These are phyloP conservation scores for Cosmia trapezina DNA, from an alignment of 2,888 invertebrate genomes.

Conservation along the genomic window DNA sequence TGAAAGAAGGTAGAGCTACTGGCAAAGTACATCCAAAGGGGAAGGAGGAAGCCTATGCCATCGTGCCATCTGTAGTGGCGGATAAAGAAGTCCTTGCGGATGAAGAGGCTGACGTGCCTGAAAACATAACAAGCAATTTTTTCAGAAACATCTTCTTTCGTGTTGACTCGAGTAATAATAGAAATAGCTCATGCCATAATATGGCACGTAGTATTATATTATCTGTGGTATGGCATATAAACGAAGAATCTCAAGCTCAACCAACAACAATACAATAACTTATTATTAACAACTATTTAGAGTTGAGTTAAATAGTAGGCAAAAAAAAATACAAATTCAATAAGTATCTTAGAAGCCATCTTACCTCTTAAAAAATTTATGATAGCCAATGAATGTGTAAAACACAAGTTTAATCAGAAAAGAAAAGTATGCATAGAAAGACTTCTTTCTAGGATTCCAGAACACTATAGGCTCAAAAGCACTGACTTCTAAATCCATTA, in stretches of 20 bases:
- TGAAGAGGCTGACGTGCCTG: slow-evolving; percentile 74
- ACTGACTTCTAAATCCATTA: slow-evolving; percentile 93
- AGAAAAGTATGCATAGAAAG: slow-evolving; percentile 84
- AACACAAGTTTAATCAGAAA: slow-evolving; percentile 85
- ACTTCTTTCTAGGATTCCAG: slow-evolving; percentile 91
- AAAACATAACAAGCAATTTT: slow-evolving; percentile 42
- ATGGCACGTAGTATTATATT: too few species aligned
- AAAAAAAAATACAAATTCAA: background rate
- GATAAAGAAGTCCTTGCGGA: slow-evolving; percentile 75
- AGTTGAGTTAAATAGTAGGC: background rate
- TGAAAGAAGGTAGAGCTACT: slow-evolving; percentile 75
- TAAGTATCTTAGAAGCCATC: background rate
- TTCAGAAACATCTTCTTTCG: background rate
- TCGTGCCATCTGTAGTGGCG: slow-evolving; percentile 82
- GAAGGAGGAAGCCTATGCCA: slow-evolving; percentile 78
- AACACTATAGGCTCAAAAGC: slow-evolving; percentile 92
- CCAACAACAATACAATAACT: too few species aligned
- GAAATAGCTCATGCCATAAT: background rate
- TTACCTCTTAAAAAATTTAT: slow-evolving; percentile 84
- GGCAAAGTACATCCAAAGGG: slow-evolving; percentile 82
- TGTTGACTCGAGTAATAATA: background rate
- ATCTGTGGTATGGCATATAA: too few species aligned
- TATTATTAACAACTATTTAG: too few species aligned
- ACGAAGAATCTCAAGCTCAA: background rate
- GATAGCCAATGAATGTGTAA: slow-evolving; percentile 81